These are phyloP conservation scores for Glossophaga mutica DNA, from an alignment of 2,797 vertebrate genomes.

Conservation along the genomic window DNA sequence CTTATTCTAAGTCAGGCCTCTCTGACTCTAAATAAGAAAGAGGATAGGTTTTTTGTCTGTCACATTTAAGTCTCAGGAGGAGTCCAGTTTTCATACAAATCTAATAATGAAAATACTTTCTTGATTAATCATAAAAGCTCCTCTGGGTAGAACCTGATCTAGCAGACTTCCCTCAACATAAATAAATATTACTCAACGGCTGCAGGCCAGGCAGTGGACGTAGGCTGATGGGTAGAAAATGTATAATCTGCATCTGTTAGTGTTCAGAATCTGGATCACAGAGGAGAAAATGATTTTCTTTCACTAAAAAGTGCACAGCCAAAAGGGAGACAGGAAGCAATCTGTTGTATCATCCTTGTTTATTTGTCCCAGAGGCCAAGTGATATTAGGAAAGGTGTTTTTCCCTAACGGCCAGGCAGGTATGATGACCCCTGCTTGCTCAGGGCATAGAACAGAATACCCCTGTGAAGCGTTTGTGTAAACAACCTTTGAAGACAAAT, in stretches of 20 bases:
- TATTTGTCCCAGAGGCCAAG: not conserved
- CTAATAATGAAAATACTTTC: constrained; percentile 40
- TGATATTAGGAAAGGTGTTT: not conserved
- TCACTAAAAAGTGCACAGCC: not conserved
- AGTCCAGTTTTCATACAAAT: constrained; percentile 28
- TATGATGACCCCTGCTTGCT: not conserved
- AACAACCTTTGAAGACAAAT: constrained; percentile 47
- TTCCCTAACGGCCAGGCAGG: not conserved
- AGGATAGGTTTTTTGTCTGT: not conserved
- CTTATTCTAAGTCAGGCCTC: not conserved
- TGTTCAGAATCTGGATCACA: not conserved
- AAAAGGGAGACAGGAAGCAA: not conserved
- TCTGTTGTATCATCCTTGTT: not conserved
- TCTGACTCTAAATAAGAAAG: not conserved
- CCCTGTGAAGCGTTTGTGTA: not conserved
- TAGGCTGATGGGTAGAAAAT: not conserved
- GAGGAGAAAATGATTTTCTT: not conserved
- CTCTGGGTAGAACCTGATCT: not conserved
- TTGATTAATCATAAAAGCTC: constrained; percentile 6
- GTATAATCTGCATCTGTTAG: not conserved
- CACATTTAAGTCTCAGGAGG: not conserved
- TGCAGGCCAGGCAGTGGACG: not conserved
- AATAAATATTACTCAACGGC: not conserved
- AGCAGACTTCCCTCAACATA: not conserved
- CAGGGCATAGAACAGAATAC: not conserved